Evolutionary conservation across 1,140 invertebrate genomes (phyloP).

Genomic region (Polypedilum pembai): DNA sequence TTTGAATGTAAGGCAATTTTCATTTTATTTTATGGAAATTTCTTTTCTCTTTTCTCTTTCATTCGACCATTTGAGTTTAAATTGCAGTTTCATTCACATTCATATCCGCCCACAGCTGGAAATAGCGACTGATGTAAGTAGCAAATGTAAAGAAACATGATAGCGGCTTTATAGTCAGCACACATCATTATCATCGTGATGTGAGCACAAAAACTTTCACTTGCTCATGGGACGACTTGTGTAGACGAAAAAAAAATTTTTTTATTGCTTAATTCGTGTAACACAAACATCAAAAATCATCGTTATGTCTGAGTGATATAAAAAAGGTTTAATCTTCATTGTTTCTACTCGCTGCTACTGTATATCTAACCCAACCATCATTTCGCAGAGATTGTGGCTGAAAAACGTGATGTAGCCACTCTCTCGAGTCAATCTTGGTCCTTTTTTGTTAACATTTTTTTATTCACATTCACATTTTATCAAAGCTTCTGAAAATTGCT

Average conservation of each 20-base stretch:
- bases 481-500: no score
- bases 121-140: no score
- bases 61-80: no score
- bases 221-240: slow-evolving; percentile 3
- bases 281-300: slow-evolving; percentile 7
- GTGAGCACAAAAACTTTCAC: background rate
- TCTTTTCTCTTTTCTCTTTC: no score
- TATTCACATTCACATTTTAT: background rate
- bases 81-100: no score
- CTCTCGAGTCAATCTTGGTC: background rate
- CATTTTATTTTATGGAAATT: no score
- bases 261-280: slow-evolving; percentile 27
- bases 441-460: background rate
- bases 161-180: background rate
- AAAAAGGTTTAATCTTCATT: slow-evolving; percentile 28
- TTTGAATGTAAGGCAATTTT: no score
- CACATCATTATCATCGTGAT: slow-evolving; percentile 22
- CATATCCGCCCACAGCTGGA: no score
- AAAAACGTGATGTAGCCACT: slow-evolving; percentile 4
- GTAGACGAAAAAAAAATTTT: background rate
- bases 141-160: background rate
- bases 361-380: background rate
- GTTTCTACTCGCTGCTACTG: background rate
- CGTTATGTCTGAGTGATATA: slow-evolving; percentile 11
- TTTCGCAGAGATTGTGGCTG: background rate